phyloP scores from a whole-genome alignment of 2,888 invertebrate species.

The Allophyes oxyacanthae region DNA sequence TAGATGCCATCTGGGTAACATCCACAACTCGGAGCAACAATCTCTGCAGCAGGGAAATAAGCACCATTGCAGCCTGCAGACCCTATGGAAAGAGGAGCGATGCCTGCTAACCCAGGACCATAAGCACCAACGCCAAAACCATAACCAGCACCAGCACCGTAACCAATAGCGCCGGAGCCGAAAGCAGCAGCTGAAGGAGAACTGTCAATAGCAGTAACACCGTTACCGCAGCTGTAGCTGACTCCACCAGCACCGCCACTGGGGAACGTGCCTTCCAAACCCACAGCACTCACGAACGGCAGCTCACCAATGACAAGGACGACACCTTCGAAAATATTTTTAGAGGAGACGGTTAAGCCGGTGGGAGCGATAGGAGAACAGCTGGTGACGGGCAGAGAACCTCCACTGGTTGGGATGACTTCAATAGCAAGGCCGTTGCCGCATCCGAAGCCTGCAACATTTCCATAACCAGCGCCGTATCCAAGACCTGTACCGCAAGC shows the following conservation, averaged over 20 bases:
- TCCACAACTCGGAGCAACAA: slow-evolving; percentile 11
- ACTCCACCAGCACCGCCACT: slow-evolving; percentile 32
- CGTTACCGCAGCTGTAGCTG: slow-evolving; percentile 38
- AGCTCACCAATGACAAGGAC: slow-evolving; percentile 39
- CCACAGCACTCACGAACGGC: slow-evolving; percentile 37
- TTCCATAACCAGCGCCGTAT: slow-evolving; percentile 1
- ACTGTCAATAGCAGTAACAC: slow-evolving; percentile 39
- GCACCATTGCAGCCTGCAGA: background rate
- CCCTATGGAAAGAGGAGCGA: slow-evolving; percentile 4
- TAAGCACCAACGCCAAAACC: slow-evolving; percentile 1
- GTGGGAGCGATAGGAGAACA: slow-evolving; percentile 32
- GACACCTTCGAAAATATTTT: slow-evolving; percentile 45
- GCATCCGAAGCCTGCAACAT: background rate
- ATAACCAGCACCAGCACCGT: background rate
- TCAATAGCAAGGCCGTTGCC: slow-evolving; percentile 15
- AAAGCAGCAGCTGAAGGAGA: slow-evolving; percentile 16
- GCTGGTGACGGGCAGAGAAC: slow-evolving; percentile 31
- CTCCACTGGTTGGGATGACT: slow-evolving; percentile 43
- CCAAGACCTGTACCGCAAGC: slow-evolving; percentile 5
- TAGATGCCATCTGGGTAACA: slow-evolving; percentile 11
- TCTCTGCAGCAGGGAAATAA: background rate
- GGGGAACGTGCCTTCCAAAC: slow-evolving; percentile 32
- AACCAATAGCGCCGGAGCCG: slow-evolving; percentile 2
- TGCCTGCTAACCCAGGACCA: background rate
- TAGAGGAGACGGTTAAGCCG: slow-evolving; percentile 46